Conservation (phyloP, 2,113 vertebrate genomes). For the Clarias macrocephalus region DNA sequence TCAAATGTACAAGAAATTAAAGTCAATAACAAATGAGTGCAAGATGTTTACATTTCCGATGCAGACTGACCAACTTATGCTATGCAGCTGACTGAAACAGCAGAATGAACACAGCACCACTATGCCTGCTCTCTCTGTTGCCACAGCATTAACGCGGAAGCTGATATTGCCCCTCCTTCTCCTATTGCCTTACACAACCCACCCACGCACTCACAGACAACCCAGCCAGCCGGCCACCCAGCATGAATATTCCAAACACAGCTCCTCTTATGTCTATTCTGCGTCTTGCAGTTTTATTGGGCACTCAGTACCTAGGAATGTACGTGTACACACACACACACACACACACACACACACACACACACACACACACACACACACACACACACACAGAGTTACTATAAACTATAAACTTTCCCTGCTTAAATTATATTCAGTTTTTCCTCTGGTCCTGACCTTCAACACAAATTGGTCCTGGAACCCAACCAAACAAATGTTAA, state of each 20-base stretch:
- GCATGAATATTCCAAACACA: slow-evolving; percentile 26
- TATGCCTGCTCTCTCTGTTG: neutral
- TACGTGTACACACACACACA: neutral
- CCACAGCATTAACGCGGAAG: slow-evolving; percentile 20
- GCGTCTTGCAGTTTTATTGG: neutral
- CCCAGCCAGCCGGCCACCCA: slow-evolving; percentile 2
- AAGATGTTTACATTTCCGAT: slow-evolving; percentile 7
- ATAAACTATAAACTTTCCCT: neutral
- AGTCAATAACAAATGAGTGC: neutral
- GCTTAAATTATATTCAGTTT: neutral
- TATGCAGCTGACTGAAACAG: neutral
- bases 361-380: neutral
- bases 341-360: neutral
- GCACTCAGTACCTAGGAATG: neutral
- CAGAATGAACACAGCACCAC: slow-evolving; percentile 28
- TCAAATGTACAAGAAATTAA: neutral
- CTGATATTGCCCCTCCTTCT: slow-evolving; percentile 20
- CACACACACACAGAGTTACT: too few relatives aligned
- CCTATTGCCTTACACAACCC: slow-evolving; percentile 10
- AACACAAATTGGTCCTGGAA: neutral
- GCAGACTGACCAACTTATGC: neutral
- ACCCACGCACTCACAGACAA: slow-evolving; percentile 3
- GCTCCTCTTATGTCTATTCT: neutral
- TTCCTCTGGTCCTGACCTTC: neutral
- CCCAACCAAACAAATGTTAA: neutral